Evolutionary conservation across 2,888 invertebrate genomes (phyloP).

Genomic region (Lepidochitona cinerea): DNA sequence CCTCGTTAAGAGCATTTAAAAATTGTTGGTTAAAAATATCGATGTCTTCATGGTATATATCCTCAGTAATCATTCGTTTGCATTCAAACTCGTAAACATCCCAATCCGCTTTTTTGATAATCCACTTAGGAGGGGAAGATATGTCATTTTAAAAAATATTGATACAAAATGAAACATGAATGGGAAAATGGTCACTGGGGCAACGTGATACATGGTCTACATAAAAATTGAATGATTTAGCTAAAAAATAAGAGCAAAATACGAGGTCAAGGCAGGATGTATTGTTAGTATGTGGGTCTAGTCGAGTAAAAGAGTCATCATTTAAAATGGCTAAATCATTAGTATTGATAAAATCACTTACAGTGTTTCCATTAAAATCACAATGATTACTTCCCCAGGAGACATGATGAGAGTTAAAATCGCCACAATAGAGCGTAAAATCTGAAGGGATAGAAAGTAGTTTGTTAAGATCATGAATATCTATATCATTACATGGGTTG

Average conservation of each 20-base stretch:
- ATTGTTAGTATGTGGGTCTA: background rate
- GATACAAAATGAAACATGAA: background rate
- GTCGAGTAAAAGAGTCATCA: background rate
- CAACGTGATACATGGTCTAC: background rate
- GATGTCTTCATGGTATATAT: background rate
- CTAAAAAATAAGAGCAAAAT: background rate
- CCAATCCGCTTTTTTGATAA: constrained; percentile 3
- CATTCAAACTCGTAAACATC: background rate
- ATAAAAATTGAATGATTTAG: background rate
- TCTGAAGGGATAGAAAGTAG: background rate
- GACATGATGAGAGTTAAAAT: background rate
- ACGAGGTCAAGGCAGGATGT: background rate
- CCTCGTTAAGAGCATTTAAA: background rate
- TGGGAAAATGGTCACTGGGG: background rate
- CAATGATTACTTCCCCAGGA: background rate
- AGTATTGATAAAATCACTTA: background rate
- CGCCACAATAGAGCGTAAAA: background rate
- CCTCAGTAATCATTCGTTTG: too few species aligned
- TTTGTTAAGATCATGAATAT: background rate
- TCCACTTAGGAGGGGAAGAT: background rate
- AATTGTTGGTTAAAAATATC: background rate
- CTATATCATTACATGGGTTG: too few species aligned
- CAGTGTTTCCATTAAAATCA: background rate
- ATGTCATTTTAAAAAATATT: background rate
- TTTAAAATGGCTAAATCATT: background rate